Conservation (phyloP, 2,797 vertebrate genomes). For the Sebastes hopkinsi region DNA sequence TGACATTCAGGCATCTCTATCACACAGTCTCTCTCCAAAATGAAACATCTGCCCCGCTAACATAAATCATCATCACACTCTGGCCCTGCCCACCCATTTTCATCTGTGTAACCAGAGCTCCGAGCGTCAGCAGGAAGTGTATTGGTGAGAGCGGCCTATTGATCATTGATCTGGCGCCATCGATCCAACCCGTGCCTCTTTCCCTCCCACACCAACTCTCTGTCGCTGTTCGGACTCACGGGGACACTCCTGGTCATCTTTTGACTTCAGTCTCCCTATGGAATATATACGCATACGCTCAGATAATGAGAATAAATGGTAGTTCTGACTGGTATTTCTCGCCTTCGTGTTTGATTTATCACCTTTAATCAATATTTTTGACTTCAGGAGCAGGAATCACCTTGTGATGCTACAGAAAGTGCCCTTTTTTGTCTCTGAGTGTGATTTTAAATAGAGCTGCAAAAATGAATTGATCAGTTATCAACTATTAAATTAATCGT, state of each 20-base stretch:
- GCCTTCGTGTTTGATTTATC: conserved; percentile 43
- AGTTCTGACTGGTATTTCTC: conserved; percentile 17
- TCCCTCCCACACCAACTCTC: conserved; percentile 33
- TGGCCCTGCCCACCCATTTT: conserved; percentile 74
- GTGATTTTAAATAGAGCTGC: neutral
- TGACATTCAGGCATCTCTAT: conserved; percentile 70
- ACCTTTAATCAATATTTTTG: conserved; percentile 50
- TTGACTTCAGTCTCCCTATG: conserved; percentile 40
- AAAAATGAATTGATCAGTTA: rapidly evolving
- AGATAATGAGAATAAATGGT: conserved; percentile 67
- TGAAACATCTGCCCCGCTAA: conserved; percentile 68
- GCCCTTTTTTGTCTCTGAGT: neutral
- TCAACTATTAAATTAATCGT: too few relatives aligned
- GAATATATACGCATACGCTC: conserved; percentile 38
- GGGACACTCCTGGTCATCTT: conserved; percentile 55
- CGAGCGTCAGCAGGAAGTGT: conserved; percentile 75
- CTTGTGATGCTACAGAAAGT: conserved; percentile 9
- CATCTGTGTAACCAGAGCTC: conserved; percentile 77
- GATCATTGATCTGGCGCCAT: conserved; percentile 80
- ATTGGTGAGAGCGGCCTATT: conserved; percentile 77
- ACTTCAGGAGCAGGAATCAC: conserved; percentile 24
- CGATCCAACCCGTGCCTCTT: conserved; percentile 55
- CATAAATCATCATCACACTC: conserved; percentile 78
- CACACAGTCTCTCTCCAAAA: conserved; percentile 57
- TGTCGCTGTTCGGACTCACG: conserved; percentile 34